Evolutionary conservation across 2,797 vertebrate genomes (phyloP), one percentile per base, ranked within the genome.

Genomic region (Schizothorax lantsangensis): DNA sequence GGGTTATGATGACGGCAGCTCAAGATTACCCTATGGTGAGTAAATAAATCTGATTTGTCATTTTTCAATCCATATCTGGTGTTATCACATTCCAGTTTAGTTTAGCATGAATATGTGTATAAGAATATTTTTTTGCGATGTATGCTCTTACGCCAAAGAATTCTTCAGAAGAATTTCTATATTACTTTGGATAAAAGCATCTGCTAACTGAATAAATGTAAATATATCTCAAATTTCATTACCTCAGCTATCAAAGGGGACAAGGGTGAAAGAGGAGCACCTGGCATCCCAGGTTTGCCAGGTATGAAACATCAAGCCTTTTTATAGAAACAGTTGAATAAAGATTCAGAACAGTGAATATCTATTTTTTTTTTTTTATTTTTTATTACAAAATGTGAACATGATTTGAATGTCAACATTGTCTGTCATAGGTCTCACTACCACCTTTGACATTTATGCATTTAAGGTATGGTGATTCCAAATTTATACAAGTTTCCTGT

Each of bases 191-290:
- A 78, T 78, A 57, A 77, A 59, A 33, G 1, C 33, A 59, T 21
- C 33, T n/a, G 19, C 26, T 59, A 73, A 73, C 11, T 73, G 5
- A 73, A 45, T 73, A 15, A 43, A 45, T 74, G 38, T 74, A n/a
- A 72, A 79, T 19, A 15, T 79, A 62, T 26, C 4, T 79, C 30
- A 68, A 21, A 81, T 68, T 26, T 9, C 2, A 71, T 79, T 54
- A 30, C n/a, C 5, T 11, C 69, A 95, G 94, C 45, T 23, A 0
- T 62, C 15, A 98, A 97, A 91, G 98, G 98, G 88, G 97, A 98
- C 33, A 98, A 96, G 90, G 98, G 98, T 0, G 97, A 98, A 1
- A 83, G 11, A 2, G 95, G 95, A 73, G n/a, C 36, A 1, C 90
- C 92, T 0, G 98, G 97, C 23, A 87, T 89, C 0, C 93, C 97